These are phyloP conservation scores for Heliconius ethilla DNA, from an alignment of 2,888 invertebrate species.

Conservation along the genomic window DNA sequence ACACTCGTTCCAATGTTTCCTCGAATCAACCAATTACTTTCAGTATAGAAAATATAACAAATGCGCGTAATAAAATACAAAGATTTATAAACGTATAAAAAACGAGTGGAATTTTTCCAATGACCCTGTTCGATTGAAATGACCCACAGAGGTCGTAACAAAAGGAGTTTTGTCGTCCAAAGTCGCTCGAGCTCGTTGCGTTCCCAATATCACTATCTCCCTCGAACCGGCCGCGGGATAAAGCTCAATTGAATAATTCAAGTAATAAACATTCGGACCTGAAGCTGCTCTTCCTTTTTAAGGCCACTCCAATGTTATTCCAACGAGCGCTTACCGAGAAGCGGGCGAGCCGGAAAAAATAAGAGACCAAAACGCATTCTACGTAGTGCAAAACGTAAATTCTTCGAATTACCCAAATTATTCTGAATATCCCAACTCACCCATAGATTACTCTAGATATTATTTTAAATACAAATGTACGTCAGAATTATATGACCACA, in stretches of 20 bases:
- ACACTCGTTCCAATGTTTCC: background rate
- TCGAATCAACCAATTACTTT: background rate
- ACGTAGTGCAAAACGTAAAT: constrained; percentile 53
- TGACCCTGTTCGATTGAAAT: constrained; percentile 37
- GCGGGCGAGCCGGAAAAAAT: constrained; percentile 47
- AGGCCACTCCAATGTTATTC: constrained; percentile 47
- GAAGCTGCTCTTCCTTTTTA: constrained; percentile 50
- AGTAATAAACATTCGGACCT: constrained; percentile 51
- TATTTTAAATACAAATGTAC: background rate
- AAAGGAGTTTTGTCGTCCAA: constrained; percentile 33
- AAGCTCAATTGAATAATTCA: constrained; percentile 53
- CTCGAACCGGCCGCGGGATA: constrained; percentile 45
- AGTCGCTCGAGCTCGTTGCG: constrained; percentile 24
- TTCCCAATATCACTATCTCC: constrained; percentile 38
- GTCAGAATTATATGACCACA: background rate
- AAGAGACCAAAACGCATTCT: constrained; percentile 50
- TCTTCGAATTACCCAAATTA: constrained; percentile 47
- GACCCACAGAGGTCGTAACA: constrained; percentile 36
- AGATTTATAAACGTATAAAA: constrained; percentile 18
- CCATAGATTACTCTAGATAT: background rate
- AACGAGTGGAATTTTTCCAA: constrained; percentile 32
- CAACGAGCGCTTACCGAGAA: constrained; percentile 51
- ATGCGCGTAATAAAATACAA: constrained; percentile 2
- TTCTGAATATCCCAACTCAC: constrained; percentile 37
- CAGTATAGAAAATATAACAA: constrained; percentile 2